Evolutionary conservation across 2,797 vertebrate genomes (phyloP), one percentile per base, ranked within the genome.

Genomic region (Jordanella pulchra): DNA sequence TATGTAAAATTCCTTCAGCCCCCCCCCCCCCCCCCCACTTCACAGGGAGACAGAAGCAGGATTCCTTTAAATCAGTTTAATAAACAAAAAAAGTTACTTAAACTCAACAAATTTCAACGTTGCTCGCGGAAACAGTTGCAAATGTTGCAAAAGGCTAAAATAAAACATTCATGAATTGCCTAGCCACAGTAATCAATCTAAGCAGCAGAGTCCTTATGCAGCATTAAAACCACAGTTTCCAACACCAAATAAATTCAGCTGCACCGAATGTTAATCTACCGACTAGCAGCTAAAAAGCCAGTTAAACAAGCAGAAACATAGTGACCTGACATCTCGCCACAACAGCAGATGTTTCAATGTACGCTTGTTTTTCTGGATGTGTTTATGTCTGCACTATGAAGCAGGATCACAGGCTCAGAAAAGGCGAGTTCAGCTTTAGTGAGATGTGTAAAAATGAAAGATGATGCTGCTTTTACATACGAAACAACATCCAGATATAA

Each of bases 141-240:
- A 48, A 28, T 51, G 42, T 27, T 1, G 42, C 65, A 32, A 75
- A 69, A 61, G n/a, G 14, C 35, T 69, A 14, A 51, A 69, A 78
- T 77, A 21, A 77, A 65, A 74, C 7, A 6, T 0, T 1, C 27
- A 77, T 71, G 48, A 4, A 50, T 75, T 73, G 77, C 89, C 89
- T 91, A 90, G 88, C 84, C 85, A 68, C 58, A 83, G 56, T 61
- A 60, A 88, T 79, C 25, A 87, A 89, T 89, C 87, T 88, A 78
- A 84, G 82, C 72, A 89, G 84, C 72, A 89, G 80, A 73, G 81
- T 83, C 30, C 74, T 86, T 67, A 72, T 83, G 85, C 89, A 90
- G 88, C 66, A 88, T 87, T 78, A 72, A 89, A 80, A 91, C 48
- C 74, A 67, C 58, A 81, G 47, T 64, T 47, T 67, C 56, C 25